These are phyloP conservation scores for Epinotia demarniana DNA, from an alignment of 2,888 invertebrate species.

Conservation along the genomic window DNA sequence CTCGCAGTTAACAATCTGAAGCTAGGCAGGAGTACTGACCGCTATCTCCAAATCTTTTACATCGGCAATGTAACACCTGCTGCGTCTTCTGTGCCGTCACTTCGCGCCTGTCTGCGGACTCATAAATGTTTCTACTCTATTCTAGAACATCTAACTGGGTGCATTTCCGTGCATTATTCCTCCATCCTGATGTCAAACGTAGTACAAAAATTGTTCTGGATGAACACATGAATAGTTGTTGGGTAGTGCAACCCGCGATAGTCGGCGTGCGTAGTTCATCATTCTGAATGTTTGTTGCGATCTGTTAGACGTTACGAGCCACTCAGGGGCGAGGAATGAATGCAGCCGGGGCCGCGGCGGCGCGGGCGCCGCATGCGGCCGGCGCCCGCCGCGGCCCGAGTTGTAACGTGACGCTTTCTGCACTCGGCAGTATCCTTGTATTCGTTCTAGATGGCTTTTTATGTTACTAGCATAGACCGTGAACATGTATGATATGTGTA, in stretches of 20 bases:
- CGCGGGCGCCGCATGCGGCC: conserved; percentile 14
- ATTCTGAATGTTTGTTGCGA: conserved; percentile 66
- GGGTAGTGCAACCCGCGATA: conserved; percentile 77
- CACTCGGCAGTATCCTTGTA: conserved; percentile 47
- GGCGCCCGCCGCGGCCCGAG: conserved; percentile 20
- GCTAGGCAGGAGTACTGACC: conserved; percentile 27
- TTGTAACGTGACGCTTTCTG: conserved; percentile 46
- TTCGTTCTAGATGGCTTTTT: conserved; percentile 52
- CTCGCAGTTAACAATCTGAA: conserved; percentile 16
- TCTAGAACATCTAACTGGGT: conserved; percentile 42
- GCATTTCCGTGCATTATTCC: conserved; percentile 61
- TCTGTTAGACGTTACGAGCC: conserved; percentile 60
- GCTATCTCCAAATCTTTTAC: conserved; percentile 10
- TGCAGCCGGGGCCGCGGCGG: conserved; percentile 52
- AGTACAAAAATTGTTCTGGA: conserved; percentile 79
- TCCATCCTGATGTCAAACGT: conserved; percentile 55
- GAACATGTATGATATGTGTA: conserved; percentile 42
- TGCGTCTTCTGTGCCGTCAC: conserved; percentile 35
- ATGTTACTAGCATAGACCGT: conserved; percentile 55
- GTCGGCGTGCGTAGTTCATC: conserved; percentile 60
- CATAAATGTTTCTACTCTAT: conserved; percentile 35
- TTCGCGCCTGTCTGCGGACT: conserved; percentile 23
- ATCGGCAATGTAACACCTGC: conserved; percentile 15
- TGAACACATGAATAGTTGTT: conserved; percentile 67
- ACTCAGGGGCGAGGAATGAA: conserved; percentile 67